phyloP scores from a whole-genome alignment of 2,113 vertebrate species.

The Girardinichthys multiradiatus region DNA sequence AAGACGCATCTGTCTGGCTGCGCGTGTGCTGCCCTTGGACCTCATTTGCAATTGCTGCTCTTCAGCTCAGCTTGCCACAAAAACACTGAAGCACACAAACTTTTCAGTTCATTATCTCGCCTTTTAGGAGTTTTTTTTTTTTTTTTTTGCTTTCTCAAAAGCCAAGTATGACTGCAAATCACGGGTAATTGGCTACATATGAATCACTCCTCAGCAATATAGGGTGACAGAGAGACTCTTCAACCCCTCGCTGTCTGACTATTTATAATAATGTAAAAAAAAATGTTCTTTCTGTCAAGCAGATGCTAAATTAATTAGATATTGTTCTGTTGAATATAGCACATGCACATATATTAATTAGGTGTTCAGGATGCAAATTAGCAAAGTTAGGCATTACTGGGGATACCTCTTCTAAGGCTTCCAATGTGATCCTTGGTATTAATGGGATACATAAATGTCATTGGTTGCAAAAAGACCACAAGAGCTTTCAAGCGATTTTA shows the following conservation, averaged over 20 bases:
- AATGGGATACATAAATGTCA: not conserved
- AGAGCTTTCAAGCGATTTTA: not conserved
- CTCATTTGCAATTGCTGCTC: constrained; percentile 62
- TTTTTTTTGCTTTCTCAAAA: not conserved
- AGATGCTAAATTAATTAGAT: not conserved
- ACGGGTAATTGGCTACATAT: constrained; percentile 58
- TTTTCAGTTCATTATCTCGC: constrained; percentile 66
- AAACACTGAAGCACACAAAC: constrained; percentile 51
- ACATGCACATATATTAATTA: no score
- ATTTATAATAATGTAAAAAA: not conserved
- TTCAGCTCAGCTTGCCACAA: constrained; percentile 35
- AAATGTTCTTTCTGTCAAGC: not conserved
- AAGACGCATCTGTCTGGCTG: constrained; percentile 46
- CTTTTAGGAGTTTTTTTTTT: constrained; percentile 28
- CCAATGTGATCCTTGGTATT: not conserved
- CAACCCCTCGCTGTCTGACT: not conserved
- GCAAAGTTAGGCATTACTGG: no score
- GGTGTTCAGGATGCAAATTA: no score
- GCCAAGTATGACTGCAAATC: constrained; percentile 60
- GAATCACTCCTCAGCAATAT: constrained; percentile 59
- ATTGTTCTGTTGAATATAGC: not conserved
- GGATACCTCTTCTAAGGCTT: not conserved
- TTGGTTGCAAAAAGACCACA: not conserved
- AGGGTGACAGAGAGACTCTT: constrained; percentile 37
- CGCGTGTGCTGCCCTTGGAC: constrained; percentile 51